A percentile compares a stretch with the other conserved stretches of the same genome.
Evolutionary conservation across 2,113 vertebrate genomes (phyloP).

Genomic region (Oryzias melastigma): DNA sequence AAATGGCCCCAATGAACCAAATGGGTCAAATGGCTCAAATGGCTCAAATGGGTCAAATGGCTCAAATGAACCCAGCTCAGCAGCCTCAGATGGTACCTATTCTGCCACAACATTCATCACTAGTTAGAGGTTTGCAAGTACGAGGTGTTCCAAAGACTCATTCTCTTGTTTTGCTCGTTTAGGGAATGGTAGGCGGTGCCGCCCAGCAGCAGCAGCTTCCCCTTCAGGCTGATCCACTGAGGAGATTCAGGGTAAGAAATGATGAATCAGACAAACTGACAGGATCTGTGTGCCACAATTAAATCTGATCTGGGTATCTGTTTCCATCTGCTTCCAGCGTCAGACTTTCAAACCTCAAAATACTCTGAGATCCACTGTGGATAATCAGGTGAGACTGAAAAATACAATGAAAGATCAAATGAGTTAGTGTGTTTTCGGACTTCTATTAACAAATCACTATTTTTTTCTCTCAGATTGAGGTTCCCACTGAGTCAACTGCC

Average conservation of each 20-base stretch:
- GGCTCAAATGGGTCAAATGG: conserved; percentile 36
- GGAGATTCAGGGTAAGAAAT: conserved; percentile 63
- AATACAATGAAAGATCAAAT: too few species aligned
- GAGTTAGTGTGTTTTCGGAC: too few species aligned
- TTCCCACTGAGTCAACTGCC: conserved; percentile 35
- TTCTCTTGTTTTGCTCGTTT: conserved; percentile 2
- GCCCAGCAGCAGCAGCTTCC: conserved; percentile 51
- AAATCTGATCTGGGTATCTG: not conserved
- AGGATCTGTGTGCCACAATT: not conserved
- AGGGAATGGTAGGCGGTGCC: conserved; percentile 33
- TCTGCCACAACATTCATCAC: not conserved
- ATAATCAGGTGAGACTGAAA: conserved; percentile 55
- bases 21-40: too few species aligned
- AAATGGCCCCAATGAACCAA: too few species aligned
- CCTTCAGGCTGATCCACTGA: conserved; percentile 37
- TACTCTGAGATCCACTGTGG: conserved; percentile 12
- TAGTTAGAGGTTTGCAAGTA: not conserved
- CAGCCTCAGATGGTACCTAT: conserved; percentile 53
- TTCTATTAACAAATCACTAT: not conserved
- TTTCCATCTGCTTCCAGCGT: conserved; percentile 50
- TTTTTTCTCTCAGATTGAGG: conserved; percentile 51
- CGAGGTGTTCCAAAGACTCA: not conserved
- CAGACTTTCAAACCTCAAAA: conserved; percentile 41
- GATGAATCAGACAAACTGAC: not conserved
- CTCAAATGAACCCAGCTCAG: conserved; percentile 46